A percentile compares a stretch with the other conserved stretches of the same genome.
phyloP scores from a whole-genome alignment of 2,888 invertebrate genomes.

The Augochlorella aurata region DNA sequence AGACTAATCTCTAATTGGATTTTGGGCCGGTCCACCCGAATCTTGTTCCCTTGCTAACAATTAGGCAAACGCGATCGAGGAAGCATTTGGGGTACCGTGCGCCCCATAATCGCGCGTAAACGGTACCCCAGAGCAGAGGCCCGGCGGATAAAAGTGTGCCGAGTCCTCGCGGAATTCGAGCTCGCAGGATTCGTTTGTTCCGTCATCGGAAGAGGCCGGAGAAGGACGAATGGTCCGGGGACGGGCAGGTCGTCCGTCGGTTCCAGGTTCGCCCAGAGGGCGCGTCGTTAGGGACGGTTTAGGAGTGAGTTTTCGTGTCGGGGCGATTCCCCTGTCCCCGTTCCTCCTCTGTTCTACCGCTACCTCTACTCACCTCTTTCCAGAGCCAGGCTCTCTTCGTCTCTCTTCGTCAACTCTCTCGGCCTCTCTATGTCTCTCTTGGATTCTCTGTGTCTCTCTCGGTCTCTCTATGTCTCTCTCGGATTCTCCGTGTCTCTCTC shows the following conservation, averaged over 20 bases:
- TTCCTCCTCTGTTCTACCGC: slow-evolving; percentile 11
- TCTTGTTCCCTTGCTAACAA: background rate
- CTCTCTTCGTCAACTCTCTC: background rate
- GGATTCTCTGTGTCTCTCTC: slow-evolving; percentile 2
- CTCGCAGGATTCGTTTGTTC: background rate
- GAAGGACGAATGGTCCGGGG: slow-evolving; percentile 49
- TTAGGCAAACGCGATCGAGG: background rate
- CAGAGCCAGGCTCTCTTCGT: background rate
- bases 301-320: slow-evolving; percentile 71
- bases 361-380: slow-evolving; percentile 10
- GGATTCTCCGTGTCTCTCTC: background rate
- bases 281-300: slow-evolving; percentile 67
- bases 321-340: slow-evolving; percentile 17
- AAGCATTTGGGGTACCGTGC: background rate
- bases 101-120: background rate
- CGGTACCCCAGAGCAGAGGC: background rate
- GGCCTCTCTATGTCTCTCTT: slow-evolving; percentile 7
- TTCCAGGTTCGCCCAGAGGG: slow-evolving; percentile 57
- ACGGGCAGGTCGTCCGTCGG: slow-evolving; percentile 35
- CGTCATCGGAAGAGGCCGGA: slow-evolving; percentile 13
- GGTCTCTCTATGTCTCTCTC: background rate
- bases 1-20: too few species aligned
- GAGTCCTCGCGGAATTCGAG: background rate
- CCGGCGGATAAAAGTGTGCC: background rate
- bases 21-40: too few species aligned